These are phyloP conservation scores for Siniperca knerii DNA, from an alignment of 2,113 vertebrate species.

Conservation along the genomic window DNA sequence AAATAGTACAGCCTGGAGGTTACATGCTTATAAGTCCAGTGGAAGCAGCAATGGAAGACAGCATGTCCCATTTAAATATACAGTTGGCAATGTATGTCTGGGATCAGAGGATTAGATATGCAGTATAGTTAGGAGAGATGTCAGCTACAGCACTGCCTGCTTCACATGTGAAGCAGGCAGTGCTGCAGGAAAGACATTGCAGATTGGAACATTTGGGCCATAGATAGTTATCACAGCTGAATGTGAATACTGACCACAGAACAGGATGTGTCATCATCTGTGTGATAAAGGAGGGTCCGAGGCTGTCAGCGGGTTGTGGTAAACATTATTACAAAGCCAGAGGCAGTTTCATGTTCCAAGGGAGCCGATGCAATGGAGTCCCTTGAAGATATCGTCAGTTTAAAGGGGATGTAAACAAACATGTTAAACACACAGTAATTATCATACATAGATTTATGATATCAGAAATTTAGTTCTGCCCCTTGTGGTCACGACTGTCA, in stretches of 20 bases:
- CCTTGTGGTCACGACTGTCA: not conserved
- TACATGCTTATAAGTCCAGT: not conserved
- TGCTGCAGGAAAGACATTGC: not conserved
- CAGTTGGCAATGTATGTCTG: not conserved
- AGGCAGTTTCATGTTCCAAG: not conserved
- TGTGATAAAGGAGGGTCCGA: not conserved
- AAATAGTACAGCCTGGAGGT: not conserved
- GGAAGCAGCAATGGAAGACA: not conserved
- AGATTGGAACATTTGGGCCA: not conserved
- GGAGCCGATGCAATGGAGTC: not conserved
- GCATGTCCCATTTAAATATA: too few relatives aligned
- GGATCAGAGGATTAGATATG: not conserved
- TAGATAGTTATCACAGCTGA: not conserved
- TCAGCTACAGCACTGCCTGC: too few relatives aligned
- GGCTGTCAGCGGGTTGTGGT: not conserved
- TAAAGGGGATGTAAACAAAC: not conserved
- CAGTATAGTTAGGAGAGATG: not conserved
- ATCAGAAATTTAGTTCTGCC: not conserved
- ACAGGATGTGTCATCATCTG: not conserved
- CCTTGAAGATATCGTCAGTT: not conserved
- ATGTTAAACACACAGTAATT: not conserved
- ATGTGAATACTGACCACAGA: not conserved
- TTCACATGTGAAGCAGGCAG: not conserved
- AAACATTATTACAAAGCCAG: not conserved
- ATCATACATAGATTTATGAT: not conserved